These are phyloP conservation scores for Nixonia krombeini DNA, from an alignment of 1,140 invertebrate species.

Conservation along the genomic window DNA sequence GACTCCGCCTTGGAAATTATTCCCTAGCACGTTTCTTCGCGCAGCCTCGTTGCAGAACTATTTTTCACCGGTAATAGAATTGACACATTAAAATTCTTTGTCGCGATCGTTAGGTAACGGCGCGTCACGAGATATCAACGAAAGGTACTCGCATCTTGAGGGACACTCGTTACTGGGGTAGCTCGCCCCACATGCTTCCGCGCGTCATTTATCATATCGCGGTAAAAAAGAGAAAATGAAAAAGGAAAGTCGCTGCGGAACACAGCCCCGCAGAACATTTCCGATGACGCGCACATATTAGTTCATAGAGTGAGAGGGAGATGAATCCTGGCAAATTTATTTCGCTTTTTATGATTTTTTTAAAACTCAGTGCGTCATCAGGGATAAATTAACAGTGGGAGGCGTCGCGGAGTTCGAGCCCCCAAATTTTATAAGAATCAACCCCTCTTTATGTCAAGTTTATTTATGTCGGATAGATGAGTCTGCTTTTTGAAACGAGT, in stretches of 20 bases:
- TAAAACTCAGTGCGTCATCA: slow-evolving; percentile 6
- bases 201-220: background rate
- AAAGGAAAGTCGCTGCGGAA: too few relatives aligned
- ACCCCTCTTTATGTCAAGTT: slow-evolving; percentile 1
- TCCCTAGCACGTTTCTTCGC: background rate
- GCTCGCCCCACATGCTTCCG: background rate
- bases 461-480: slow-evolving; percentile 7
- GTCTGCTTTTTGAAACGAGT: slow-evolving; percentile 1
- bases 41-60: background rate
- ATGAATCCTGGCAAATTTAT: slow-evolving; percentile 2
- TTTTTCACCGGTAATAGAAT: background rate
- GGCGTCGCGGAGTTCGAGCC: background rate
- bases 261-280: too few relatives aligned
- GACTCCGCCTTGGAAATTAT: background rate
- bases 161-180: slow-evolving; percentile 1
- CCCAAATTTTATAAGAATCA: slow-evolving; percentile 1
- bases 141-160: too few relatives aligned
- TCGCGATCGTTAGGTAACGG: slow-evolving; percentile 1
- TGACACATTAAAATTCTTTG: background rate
- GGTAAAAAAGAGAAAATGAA: too few relatives aligned
- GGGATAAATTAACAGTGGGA: slow-evolving; percentile 5
- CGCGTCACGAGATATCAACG: background rate
- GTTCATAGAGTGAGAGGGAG: background rate
- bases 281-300: too few relatives aligned
- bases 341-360: slow-evolving; percentile 4